Evolutionary conservation across 2,797 vertebrate genomes (phyloP).

Genomic region (Geotria australis): DNA sequence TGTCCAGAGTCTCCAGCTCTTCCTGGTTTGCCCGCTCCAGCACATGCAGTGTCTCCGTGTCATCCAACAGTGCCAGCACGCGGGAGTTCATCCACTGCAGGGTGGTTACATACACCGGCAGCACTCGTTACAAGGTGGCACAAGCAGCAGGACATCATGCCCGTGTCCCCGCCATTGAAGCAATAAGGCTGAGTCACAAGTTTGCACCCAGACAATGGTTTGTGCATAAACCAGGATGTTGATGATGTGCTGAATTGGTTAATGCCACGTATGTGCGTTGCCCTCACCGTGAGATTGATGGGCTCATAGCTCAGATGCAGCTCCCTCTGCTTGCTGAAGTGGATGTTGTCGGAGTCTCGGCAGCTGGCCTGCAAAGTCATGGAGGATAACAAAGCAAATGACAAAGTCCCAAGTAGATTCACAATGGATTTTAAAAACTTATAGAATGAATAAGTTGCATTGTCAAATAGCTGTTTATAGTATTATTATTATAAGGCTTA

Average conservation of each 20-base stretch:
- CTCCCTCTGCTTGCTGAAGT: slow-evolving; percentile 79
- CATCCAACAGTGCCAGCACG: slow-evolving; percentile 62
- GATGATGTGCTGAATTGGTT: neutral
- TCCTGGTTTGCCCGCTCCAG: slow-evolving; percentile 68
- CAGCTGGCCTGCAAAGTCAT: slow-evolving; percentile 38
- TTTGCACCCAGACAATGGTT: no score
- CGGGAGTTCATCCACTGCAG: slow-evolving; percentile 69
- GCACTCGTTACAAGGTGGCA: neutral
- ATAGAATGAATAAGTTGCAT: no score
- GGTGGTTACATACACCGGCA: neutral
- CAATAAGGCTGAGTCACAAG: no score
- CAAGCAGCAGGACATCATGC: no score
- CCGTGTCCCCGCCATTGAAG: no score
- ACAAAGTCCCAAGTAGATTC: no score
- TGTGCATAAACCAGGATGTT: no score
- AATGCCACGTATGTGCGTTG: neutral
- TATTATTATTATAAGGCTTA: no score
- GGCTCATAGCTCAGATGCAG: slow-evolving; percentile 72
- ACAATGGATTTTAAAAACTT: no score
- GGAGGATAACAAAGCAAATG: no score
- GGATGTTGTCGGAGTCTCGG: slow-evolving; percentile 62
- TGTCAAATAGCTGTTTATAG: no score
- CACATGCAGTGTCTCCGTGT: slow-evolving; percentile 58
- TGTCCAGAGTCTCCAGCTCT: slow-evolving; percentile 50
- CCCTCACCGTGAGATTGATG: slow-evolving; percentile 67